Evolutionary conservation across 2,113 vertebrate species (phyloP).

Genomic region (Catharus bicknelli): DNA sequence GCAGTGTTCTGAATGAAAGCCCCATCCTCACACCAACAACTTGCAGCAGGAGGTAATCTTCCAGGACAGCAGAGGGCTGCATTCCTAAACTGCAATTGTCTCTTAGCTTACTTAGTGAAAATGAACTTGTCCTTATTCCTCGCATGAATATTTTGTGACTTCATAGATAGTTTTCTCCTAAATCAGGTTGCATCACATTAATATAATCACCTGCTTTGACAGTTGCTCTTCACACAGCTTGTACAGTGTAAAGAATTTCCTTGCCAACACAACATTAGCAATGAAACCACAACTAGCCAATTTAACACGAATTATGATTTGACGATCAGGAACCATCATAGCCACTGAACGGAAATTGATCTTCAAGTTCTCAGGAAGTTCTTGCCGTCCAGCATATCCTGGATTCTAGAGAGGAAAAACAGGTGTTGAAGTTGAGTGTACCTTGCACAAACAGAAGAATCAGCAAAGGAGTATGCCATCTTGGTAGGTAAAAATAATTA

Average conservation of each 20-base stretch:
- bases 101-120: background rate
- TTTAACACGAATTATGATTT: conserved; percentile 96
- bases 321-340: conserved; percentile 98
- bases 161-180: background rate
- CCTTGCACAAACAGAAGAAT: background rate
- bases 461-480: background rate
- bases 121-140: background rate
- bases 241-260: conserved; percentile 95
- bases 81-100: background rate
- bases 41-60: background rate
- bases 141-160: background rate
- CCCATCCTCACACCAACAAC: background rate
- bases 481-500: background rate
- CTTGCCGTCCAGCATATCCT: conserved; percentile 94
- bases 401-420: conserved; percentile 82
- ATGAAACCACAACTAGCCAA: conserved; percentile 95
- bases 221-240: conserved; percentile 96
- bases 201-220: conserved; percentile 88
- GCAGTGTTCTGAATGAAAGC: background rate
- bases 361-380: conserved; percentile 96
- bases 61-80: background rate
- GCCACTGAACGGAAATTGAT: conserved; percentile 95
- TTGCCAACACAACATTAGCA: conserved; percentile 87
- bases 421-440: background rate
- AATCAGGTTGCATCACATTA: background rate